phyloP scores from a whole-genome alignment of 2,888 invertebrate species.

The Platynereis dumerilii region DNA sequence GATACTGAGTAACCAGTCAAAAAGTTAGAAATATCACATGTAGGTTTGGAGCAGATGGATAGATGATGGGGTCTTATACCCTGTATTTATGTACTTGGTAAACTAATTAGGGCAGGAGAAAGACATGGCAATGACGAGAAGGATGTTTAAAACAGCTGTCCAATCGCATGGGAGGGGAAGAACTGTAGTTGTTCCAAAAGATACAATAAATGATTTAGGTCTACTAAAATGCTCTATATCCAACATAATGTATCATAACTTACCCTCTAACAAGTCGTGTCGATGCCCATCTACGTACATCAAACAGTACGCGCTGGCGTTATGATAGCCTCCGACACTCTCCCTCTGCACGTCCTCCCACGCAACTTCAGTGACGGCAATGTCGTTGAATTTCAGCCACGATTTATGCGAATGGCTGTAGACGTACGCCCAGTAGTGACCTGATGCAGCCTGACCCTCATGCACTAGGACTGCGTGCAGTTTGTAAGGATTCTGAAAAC shows the following conservation, averaged over 20 bases:
- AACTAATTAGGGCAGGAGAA: no score
- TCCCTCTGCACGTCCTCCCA: constrained; percentile 65
- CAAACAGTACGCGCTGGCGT: constrained; percentile 65
- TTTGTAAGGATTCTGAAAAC: constrained; percentile 59
- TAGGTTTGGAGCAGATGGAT: no score
- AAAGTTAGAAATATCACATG: no score
- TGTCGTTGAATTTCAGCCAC: constrained; percentile 66
- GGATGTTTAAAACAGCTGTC: no score
- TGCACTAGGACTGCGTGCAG: constrained; percentile 66
- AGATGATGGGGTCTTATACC: no score
- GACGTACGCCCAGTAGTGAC: constrained; percentile 67
- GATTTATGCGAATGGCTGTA: constrained; percentile 52
- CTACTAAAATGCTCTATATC: neutral
- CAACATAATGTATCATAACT: neutral
- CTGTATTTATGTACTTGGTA: no score
- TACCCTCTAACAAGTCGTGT: no score
- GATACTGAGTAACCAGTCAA: no score
- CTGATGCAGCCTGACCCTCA: constrained; percentile 65
- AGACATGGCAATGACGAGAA: no score
- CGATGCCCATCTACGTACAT: constrained; percentile 57
- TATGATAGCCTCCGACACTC: constrained; percentile 65
- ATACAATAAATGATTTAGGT: no score
- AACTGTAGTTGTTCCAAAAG: no score
- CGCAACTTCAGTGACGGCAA: constrained; percentile 62
- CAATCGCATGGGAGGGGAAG: no score